Evolutionary conservation across 2,888 invertebrate species (phyloP).

Genomic region (Minunthozetes semirufus): DNA sequence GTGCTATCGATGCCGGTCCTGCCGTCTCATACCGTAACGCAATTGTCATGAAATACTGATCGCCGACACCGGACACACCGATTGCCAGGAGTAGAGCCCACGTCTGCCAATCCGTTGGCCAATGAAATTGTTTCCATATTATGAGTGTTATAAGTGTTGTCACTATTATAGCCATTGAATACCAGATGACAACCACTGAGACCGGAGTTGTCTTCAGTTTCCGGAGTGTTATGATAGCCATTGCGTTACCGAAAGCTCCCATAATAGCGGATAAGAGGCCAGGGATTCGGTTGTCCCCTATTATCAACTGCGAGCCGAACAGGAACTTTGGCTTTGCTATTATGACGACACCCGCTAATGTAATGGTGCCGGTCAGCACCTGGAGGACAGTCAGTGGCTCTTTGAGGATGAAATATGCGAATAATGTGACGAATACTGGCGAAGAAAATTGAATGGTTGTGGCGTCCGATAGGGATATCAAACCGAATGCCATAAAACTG

Average conservation of each 20-base stretch:
- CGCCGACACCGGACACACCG: constrained; percentile 76
- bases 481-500: constrained; percentile 28
- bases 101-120: constrained; percentile 2
- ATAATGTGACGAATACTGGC: constrained; percentile 78
- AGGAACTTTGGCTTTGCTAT: constrained; percentile 75
- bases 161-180: constrained; percentile 12
- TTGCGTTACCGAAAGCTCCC: constrained; percentile 25
- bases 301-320: constrained; percentile 55
- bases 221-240: constrained; percentile 24
- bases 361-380: constrained; percentile 69
- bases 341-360: constrained; percentile 73
- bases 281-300: constrained; percentile 12
- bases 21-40: constrained; percentile 83
- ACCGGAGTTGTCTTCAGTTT: constrained; percentile 35
- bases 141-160: constrained; percentile 17
- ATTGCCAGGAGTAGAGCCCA: constrained; percentile 48
- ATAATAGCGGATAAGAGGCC: constrained; percentile 27
- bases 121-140: constrained; percentile 13
- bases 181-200: constrained; percentile 34
- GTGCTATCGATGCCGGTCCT: constrained; percentile 80
- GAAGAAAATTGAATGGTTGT: constrained; percentile 84
- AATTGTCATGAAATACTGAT: constrained; percentile 78
- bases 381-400: constrained; percentile 73
- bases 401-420: constrained; percentile 59
- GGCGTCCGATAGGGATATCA: constrained; percentile 84